These are phyloP conservation scores for Pemphredon lugubris DNA, from an alignment of 2,888 invertebrate species.

Conservation along the genomic window DNA sequence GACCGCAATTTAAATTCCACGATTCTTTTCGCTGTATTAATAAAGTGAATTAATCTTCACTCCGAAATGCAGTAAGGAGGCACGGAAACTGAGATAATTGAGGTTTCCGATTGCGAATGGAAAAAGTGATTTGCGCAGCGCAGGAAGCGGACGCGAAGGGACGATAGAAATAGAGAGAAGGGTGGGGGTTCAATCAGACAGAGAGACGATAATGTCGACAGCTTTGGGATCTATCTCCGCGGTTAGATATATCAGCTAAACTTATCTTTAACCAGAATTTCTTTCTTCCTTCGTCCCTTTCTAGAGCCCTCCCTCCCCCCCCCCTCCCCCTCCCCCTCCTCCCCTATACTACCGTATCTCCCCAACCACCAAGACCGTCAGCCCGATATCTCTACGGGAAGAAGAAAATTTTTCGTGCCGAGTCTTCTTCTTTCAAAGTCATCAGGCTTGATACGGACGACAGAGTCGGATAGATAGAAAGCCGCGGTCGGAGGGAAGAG, in stretches of 20 bases:
- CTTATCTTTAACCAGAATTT: constrained; percentile 18
- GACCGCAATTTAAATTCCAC: no score
- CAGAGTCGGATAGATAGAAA: constrained; percentile 50
- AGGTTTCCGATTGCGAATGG: no score
- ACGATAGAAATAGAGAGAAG: no score
- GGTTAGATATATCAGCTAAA: constrained; percentile 7
- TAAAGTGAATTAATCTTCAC: no score
- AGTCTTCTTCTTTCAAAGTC: constrained; percentile 54
- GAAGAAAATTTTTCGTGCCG: constrained; percentile 37
- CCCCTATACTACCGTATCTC: no score
- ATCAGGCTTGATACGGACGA: constrained; percentile 58
- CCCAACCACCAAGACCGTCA: constrained; percentile 8
- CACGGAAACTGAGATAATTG: constrained; percentile 4
- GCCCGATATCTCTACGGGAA: constrained; percentile 14
- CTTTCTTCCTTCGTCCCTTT: constrained; percentile 20
- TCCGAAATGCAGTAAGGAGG: neutral
- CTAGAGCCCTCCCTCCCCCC: no score
- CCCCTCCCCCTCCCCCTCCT: no score
- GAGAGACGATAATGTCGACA: constrained; percentile 13
- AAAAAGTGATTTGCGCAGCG: no score
- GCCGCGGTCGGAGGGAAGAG: constrained; percentile 2
- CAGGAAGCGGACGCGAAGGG: no score
- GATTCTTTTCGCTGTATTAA: no score
- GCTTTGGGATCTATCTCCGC: constrained; percentile 5
- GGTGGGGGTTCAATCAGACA: no score